These are phyloP conservation scores for Lepidurus arcticus DNA, from an alignment of 1,140 invertebrate genomes.

Conservation along the genomic window DNA sequence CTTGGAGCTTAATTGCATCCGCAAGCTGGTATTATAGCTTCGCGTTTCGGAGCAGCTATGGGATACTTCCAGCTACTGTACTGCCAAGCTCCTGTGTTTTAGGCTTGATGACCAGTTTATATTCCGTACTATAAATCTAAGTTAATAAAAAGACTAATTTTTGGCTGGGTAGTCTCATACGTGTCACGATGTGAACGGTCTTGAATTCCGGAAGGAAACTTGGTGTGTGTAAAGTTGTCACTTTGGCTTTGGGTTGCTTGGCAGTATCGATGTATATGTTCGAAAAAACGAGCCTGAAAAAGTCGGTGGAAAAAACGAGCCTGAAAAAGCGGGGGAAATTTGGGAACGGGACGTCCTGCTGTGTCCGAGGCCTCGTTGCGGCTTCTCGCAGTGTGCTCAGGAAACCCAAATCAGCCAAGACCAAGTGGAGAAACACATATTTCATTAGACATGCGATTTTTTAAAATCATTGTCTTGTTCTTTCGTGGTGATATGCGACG, in stretches of 20 bases:
- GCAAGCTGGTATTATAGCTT: constrained; percentile 11
- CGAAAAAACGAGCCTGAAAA: neutral
- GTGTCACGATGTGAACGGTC: neutral
- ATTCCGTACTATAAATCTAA: neutral
- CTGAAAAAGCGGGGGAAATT: constrained; percentile 10
- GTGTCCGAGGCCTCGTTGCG: neutral
- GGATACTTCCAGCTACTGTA: constrained; percentile 2
- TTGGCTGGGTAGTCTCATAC: neutral
- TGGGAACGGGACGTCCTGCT: neutral
- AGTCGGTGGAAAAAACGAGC: neutral
- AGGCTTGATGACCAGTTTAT: neutral
- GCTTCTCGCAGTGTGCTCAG: neutral
- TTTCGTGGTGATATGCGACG: neutral
- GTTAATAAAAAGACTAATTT: neutral
- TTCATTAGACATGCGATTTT: neutral
- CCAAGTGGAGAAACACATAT: neutral
- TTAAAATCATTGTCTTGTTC: neutral
- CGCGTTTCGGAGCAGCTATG: neutral
- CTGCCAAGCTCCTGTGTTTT: neutral
- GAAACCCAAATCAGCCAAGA: neutral
- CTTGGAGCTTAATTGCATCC: constrained; percentile 12
- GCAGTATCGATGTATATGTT: neutral
- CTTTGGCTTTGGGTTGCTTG: neutral
- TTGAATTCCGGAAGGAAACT: constrained; percentile 6
- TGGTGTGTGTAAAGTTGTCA: neutral